Evolutionary conservation across 2,888 invertebrate genomes (phyloP).

Genomic region (Pristionchus arcanus): DNA sequence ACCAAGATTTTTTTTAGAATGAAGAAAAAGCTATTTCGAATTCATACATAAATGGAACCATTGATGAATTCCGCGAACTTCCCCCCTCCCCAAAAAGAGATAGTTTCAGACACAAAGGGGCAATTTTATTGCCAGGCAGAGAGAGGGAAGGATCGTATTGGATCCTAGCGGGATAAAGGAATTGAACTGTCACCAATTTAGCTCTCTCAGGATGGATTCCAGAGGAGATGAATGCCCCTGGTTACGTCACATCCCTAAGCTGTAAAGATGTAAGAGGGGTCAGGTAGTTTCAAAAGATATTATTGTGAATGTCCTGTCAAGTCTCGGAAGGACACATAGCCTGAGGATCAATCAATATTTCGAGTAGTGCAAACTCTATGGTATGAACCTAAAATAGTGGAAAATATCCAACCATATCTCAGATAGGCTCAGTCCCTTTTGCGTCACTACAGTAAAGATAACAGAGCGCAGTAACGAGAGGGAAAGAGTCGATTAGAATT

Average conservation of each 20-base stretch:
- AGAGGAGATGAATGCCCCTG: neutral
- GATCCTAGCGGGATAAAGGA: neutral
- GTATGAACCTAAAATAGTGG: too few species aligned
- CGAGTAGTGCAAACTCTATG: too few species aligned
- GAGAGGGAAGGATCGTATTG: neutral
- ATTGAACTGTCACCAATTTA: neutral
- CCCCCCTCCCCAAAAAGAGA: neutral
- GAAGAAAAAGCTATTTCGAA: too few species aligned
- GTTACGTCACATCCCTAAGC: neutral
- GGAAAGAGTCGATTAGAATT: constrained; percentile 40
- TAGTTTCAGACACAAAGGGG: constrained; percentile 34
- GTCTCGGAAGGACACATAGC: too few species aligned
- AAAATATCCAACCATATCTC: neutral
- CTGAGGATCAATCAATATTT: neutral
- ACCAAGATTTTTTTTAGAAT: too few species aligned
- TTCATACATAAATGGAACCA: too few species aligned
- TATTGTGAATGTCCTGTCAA: neutral
- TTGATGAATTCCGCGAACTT: neutral
- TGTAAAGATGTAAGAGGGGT: neutral
- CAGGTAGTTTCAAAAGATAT: neutral
- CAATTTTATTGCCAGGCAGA: constrained; percentile 8
- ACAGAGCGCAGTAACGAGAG: neutral
- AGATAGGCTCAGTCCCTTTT: neutral
- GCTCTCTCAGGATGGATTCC: neutral
- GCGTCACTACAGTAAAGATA: neutral